A percentile compares a stretch with the other conserved stretches of the same genome.
These are phyloP conservation scores for Atethmia centrago DNA, from an alignment of 2,888 invertebrate genomes.

Conservation along the genomic window DNA sequence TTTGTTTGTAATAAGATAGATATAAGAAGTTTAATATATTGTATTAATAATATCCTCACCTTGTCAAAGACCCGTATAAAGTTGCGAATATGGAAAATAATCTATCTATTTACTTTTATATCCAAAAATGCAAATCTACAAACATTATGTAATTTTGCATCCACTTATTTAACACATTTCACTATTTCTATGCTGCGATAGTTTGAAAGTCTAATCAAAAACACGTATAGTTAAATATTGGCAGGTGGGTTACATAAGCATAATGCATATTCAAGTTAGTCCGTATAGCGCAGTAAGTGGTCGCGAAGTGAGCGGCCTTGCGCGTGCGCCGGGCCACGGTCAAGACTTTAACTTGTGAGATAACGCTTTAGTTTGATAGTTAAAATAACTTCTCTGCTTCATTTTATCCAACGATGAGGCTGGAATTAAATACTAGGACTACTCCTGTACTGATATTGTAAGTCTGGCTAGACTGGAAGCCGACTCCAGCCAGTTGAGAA, in stretches of 20 bases:
- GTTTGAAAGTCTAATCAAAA: conserved; percentile 28
- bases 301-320: conserved; percentile 58
- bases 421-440: neutral
- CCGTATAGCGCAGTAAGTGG: conserved; percentile 40
- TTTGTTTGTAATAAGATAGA: neutral
- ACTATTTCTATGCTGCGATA: neutral
- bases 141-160: neutral
- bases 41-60: neutral
- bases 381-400: neutral
- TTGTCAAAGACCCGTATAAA: neutral
- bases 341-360: conserved; percentile 58
- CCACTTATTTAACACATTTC: neutral
- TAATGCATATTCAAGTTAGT: conserved; percentile 32
- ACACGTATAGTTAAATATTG: neutral
- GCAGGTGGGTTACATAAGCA: conserved; percentile 46
- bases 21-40: neutral
- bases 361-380: conserved; percentile 22
- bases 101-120: neutral
- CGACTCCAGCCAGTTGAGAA: neutral
- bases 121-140: neutral
- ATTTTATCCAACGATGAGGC: neutral
- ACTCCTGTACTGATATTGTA: neutral
- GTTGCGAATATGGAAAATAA: neutral
- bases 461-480: neutral
- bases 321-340: conserved; percentile 64